A percentile compares a stretch with the other conserved stretches of the same genome.
Conservation (phyloP, 2,113 vertebrate species). For the Neotoma lepida region DNA sequence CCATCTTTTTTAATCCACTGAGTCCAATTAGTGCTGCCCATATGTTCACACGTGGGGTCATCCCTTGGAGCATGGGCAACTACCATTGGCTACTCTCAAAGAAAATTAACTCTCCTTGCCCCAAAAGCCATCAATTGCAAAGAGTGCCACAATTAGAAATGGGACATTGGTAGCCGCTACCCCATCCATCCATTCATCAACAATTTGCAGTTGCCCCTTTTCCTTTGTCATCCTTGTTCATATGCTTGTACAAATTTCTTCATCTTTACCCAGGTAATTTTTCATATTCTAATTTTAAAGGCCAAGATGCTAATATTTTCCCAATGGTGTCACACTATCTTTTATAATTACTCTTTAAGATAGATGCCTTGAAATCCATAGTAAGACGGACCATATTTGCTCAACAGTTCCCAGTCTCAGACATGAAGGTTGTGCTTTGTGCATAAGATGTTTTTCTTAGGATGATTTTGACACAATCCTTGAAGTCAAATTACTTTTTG, state of each 20-base stretch:
- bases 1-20: not conserved
- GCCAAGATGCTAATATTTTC: constrained; percentile 8
- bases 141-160: not conserved
- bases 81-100: not conserved
- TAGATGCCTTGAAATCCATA: not conserved
- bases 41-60: not conserved
- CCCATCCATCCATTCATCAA: not conserved
- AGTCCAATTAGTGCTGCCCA: not conserved
- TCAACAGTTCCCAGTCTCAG: not conserved
- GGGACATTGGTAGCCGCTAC: not conserved
- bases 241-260: constrained; percentile 28
- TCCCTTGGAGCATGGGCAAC: too few species aligned
- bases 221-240: not conserved
- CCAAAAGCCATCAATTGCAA: not conserved
- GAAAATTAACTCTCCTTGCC: not conserved
- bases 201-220: not conserved
- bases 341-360: constrained; percentile 47
- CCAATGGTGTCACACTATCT: not conserved
- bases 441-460: not conserved
- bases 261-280: constrained; percentile 5
- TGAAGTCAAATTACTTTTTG: constrained; percentile 44
- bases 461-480: not conserved
- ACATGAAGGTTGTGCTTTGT: not conserved
- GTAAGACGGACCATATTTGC: not conserved
- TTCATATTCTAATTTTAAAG: constrained; percentile 40